A percentile compares a stretch with the other conserved stretches of the same genome.
Conservation (phyloP, 2,888 invertebrate species). For the Trichopoda pennipes region DNA sequence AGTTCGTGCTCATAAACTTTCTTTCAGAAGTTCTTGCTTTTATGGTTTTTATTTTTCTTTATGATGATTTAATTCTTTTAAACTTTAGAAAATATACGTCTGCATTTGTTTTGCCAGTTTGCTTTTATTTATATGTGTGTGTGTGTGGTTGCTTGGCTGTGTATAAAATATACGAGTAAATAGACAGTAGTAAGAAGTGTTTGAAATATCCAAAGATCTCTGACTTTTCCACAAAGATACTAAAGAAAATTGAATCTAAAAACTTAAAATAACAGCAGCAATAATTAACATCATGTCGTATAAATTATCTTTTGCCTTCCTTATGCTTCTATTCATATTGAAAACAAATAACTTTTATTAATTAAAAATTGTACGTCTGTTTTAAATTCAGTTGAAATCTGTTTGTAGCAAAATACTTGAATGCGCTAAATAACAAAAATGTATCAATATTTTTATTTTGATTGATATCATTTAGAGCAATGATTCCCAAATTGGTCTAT, state of each 20-base stretch:
- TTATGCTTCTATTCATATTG: constrained; percentile 8
- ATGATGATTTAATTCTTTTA: constrained; percentile 13
- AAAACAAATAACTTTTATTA: neutral
- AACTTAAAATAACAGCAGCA: neutral
- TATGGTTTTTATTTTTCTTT: neutral
- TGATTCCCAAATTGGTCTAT: too few species aligned
- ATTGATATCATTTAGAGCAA: too few species aligned
- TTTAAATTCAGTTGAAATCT: neutral
- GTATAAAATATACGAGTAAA: constrained; percentile 10
- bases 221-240: constrained; percentile 25
- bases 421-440: too few species aligned
- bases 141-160: constrained; percentile 14
- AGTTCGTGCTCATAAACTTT: too few species aligned
- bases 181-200: constrained; percentile 4
- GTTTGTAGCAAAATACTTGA: neutral
- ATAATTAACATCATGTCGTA: too few species aligned
- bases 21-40: too few species aligned
- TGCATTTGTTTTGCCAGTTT: constrained; percentile 26
- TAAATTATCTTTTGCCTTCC: constrained; percentile 18
- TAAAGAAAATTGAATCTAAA: neutral
- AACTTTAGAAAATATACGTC: neutral
- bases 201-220: constrained; percentile 32
- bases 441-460: too few species aligned
- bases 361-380: constrained; percentile 14
- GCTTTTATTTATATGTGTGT: neutral